Base-by-base conservation (phyloP, 2,113 vertebrate genomes). In the Ceyx margarethae region DNA sequence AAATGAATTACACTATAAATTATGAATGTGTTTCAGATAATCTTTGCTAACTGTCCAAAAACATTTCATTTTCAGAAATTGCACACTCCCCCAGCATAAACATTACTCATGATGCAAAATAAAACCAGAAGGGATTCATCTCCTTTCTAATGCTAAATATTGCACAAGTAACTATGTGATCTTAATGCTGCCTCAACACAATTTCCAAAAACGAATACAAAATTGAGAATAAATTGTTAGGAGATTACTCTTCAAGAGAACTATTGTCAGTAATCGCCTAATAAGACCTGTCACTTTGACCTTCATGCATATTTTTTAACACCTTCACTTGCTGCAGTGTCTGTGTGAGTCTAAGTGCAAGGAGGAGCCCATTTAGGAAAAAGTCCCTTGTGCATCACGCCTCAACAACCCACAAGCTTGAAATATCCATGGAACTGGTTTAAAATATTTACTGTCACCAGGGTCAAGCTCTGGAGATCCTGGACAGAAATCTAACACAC, bases 161-260 rank as follows among this genome's bases (percentile, higher is more conserved):
- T 87, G 66, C 87, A 81, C 53, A 56, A 83, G 60, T 51, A 93
- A 93, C 89, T 81, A 85, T 67, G 85, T 74, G 91, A 93, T 53
- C 79, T 81, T 87, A 85, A 75, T 23, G 61, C 85, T 74, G 91
- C 79, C 84, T 89, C 94, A 77, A 87, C 84, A 77, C 68, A 42
- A 78, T 74, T 85, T 91, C 71, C 61, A 83, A 90, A 92, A 91
- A 11, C 2, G 2, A 87, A 93, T 48, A 74, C 16, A 75, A 80
- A 95, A 85, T 65, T 53, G 89, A 93, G 91, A 94, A 83, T 83
- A 96, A 96, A 93, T 87, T 87, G 75, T 87, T 87, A 89, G 85
- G 48, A 81, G 67, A 92, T 92, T 91, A 83, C 65, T 90, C 72
- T 92, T 95, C 89, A 93, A 68, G 61, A 77, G 72, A 95, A 91